Conservation (phyloP, 1,140 invertebrate genomes). For the Trinorchestia longiramus region DNA sequence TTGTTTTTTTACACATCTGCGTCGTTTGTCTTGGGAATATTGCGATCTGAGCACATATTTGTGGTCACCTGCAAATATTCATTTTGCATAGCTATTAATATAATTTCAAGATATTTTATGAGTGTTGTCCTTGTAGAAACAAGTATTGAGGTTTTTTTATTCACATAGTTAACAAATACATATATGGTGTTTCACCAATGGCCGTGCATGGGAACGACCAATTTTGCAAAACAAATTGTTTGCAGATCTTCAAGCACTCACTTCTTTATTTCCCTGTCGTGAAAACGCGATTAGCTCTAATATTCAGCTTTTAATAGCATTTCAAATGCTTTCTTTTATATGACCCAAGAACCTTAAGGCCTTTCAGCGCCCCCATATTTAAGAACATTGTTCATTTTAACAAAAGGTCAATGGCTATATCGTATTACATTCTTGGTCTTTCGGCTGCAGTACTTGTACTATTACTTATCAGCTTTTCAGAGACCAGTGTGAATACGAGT, state of each 20-base stretch:
- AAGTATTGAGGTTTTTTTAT: too few species aligned
- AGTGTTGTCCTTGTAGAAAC: too few species aligned
- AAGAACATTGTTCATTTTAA: neutral
- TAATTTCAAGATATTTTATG: too few species aligned
- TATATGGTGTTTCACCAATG: too few species aligned
- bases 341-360: neutral
- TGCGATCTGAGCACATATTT: too few species aligned
- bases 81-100: too few species aligned
- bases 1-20: neutral
- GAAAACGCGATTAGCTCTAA: too few species aligned
- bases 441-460: neutral
- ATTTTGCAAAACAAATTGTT: neutral
- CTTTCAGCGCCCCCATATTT: neutral
- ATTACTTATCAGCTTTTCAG: neutral
- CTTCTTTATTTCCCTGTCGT: too few species aligned
- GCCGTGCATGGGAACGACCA: too few species aligned
- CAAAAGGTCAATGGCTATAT: neutral
- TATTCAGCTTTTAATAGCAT: neutral
- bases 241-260: neutral
- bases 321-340: neutral
- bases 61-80: too few species aligned
- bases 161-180: too few species aligned
- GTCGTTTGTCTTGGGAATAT: neutral
- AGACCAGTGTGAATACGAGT: neutral
- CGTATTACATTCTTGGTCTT: neutral